Base-by-base conservation (phyloP, 2,113 vertebrate species). In the Elaphurus davidianus region DNA sequence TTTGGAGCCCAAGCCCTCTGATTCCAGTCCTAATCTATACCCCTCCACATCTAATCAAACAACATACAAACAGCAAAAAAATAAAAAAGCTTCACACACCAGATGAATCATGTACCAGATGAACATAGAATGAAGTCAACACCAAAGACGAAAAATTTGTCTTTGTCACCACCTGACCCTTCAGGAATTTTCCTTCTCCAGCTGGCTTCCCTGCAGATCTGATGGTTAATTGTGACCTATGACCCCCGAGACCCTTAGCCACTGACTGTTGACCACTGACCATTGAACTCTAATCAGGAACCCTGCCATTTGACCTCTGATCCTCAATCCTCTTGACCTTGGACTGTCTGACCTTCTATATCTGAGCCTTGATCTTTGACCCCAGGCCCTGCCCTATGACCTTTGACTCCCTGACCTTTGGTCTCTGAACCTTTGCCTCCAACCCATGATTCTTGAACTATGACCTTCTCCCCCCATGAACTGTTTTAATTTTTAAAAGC, bases 401-500 rank as follows among this genome's bases (percentile, higher is more conserved):
- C 64, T 67, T 67, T 67, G 33, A n/a, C 33, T 21, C 33, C 2
- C 9, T 67, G 64, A 36, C 17, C n/a, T 71, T 71, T 55, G 17
- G 17, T 55, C 54, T 21, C 54, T 71, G 64, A 71, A 10, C 8
- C 9, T 71, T 71, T 36, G n/a, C n/a, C n/a, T 71, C n/a, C 17
- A 36, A 36, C 21, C n/a, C 17, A 9, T 21, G n/a, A 67, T 17
- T 36, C 64, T 19, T 36, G n/a, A 67, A 67, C 17, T 67, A 36
- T 67, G 55, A 57, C 30, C 62, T 64, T n/a, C 15, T 98, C 99
- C 98, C 98, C 98, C 97, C 98, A 98, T 95, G 96, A 99, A 99
- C 96, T 97, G 98, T 97, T 98, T 98, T 98, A 98, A 96, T 98
- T 98, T 97, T 96, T 98, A 98, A 98, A 98, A 96, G 94, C 83